phyloP scores from a whole-genome alignment of 92 coral and sea anemone genomes.

The Heteractis magnifica region DNA sequence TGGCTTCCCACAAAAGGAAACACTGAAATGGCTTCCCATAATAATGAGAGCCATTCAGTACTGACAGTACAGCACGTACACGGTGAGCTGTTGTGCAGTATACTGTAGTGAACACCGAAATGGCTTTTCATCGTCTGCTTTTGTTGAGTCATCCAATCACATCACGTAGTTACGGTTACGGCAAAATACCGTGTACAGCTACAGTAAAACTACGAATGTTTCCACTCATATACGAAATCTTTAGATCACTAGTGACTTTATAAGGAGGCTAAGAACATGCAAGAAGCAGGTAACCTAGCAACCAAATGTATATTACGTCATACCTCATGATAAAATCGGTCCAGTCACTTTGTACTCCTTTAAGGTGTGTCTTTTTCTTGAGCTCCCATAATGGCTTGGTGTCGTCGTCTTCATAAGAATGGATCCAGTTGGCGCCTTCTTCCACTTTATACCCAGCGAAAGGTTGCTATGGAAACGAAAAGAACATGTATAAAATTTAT shows the following conservation, averaged over 20 bases:
- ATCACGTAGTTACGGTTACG: no score
- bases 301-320: background rate
- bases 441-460: background rate
- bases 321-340: background rate
- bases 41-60: no score
- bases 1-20: background rate
- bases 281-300: background rate
- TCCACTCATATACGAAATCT: no score
- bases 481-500: no score
- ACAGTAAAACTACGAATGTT: no score
- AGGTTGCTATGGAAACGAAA: background rate
- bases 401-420: background rate
- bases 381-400: background rate
- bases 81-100: no score
- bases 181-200: no score
- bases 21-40: no score
- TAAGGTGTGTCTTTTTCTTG: background rate
- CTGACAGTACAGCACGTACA: no score
- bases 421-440: constrained; percentile 20
- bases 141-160: no score
- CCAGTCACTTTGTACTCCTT: background rate
- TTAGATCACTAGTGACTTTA: background rate
- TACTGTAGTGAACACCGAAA: no score
- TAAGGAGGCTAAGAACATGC: background rate
- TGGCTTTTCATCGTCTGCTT: no score